phyloP scores from a whole-genome alignment of 2,888 invertebrate genomes.

The Notocelia uddmanniana region DNA sequence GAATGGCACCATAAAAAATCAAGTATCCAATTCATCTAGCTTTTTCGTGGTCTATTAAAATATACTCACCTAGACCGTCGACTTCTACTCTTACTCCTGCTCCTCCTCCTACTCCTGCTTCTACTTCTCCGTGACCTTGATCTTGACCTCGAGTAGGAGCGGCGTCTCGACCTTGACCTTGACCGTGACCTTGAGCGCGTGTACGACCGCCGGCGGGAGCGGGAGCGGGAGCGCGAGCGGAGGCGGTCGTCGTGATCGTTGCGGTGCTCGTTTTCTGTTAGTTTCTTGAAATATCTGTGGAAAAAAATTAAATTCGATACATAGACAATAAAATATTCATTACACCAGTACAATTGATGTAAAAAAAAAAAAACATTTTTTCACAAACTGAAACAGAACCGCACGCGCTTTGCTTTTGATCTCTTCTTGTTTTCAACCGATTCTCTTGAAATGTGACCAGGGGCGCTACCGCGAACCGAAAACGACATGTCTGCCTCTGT shows the following conservation, averaged over 20 bases:
- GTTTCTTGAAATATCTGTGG: conserved; percentile 86
- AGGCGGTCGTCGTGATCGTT: conserved; percentile 77
- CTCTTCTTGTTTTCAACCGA: no score
- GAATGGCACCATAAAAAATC: no score
- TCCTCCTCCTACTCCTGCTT: conserved; percentile 50
- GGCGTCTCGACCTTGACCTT: conserved; percentile 50
- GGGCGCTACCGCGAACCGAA: no score
- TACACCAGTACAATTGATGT: no score
- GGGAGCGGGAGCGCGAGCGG: conserved; percentile 61
- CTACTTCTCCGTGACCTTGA: conserved; percentile 56
- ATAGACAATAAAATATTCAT: no score
- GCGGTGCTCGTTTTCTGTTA: conserved; percentile 84
- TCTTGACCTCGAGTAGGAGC: conserved; percentile 59
- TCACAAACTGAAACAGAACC: no score
- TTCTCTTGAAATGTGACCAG: no score
- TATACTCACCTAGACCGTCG: conserved; percentile 54
- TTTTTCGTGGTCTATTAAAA: not conserved
- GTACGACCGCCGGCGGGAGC: conserved; percentile 57
- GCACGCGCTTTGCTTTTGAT: no score
- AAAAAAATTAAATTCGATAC: not conserved
- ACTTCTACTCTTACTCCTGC: conserved; percentile 65
- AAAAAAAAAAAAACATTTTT: no score
- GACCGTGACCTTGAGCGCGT: conserved; percentile 55
- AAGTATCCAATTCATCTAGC: no score
- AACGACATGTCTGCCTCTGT: no score